phyloP scores from a whole-genome alignment of 2,113 vertebrate species.

The Ictidomys tridecemlineatus region DNA sequence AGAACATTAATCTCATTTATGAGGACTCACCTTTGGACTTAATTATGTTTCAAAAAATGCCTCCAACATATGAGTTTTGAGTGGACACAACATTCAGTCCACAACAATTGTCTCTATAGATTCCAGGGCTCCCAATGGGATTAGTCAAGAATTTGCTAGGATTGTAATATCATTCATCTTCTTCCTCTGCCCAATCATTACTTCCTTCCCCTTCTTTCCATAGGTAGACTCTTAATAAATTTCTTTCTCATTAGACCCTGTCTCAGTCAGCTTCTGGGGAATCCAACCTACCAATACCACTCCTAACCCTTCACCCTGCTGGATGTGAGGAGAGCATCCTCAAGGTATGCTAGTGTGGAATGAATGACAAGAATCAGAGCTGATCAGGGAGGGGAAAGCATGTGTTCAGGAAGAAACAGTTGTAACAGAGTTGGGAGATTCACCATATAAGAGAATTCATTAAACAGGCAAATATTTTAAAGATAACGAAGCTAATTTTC shows the following conservation, averaged over 20 bases:
- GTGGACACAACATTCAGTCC: not conserved
- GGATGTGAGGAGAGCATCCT: not conserved
- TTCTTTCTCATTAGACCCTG: not conserved
- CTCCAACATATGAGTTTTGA: not conserved
- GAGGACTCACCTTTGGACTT: not conserved
- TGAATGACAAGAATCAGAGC: not conserved
- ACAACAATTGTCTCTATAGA: not conserved
- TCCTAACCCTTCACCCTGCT: not conserved
- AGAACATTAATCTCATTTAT: not conserved
- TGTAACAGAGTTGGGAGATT: not conserved
- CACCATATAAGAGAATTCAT: not conserved
- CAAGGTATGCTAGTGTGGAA: not conserved
- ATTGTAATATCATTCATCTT: not conserved
- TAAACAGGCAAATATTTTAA: constrained; percentile 7
- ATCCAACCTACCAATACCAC: not conserved
- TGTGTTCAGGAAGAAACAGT: not conserved
- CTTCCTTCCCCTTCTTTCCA: not conserved
- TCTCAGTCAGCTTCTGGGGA: not conserved
- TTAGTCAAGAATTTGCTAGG: not conserved
- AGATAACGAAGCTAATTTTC: not conserved
- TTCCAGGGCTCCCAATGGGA: not conserved
- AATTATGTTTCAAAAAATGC: not conserved
- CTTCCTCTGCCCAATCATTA: not conserved
- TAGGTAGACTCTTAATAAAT: not conserved
- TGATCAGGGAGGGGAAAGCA: not conserved